Conservation (phyloP, 2,113 vertebrate genomes). For the Thalassoma bifasciatum region DNA sequence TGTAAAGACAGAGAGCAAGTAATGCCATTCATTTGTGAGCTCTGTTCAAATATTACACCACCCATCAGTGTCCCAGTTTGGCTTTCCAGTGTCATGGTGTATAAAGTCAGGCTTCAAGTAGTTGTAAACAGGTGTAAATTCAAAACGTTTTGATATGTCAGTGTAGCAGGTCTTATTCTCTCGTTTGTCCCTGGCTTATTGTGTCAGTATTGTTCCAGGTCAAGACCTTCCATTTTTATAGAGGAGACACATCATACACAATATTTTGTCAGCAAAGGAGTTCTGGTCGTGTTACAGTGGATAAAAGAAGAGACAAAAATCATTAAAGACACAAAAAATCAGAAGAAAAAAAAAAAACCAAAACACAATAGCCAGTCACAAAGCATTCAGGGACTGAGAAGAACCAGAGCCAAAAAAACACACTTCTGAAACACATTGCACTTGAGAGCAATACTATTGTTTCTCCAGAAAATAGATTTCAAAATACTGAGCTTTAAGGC, state of each 20-base stretch:
- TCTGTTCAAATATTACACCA: no score
- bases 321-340: not conserved
- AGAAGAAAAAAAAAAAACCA: not conserved
- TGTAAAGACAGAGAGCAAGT: no score
- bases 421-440: not conserved
- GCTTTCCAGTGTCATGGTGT: no score
- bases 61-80: no score
- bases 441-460: not conserved
- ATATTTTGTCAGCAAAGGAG: not conserved
- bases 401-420: not conserved
- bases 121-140: no score
- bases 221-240: no score
- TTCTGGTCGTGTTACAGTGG: not conserved
- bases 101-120: no score
- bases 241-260: not conserved
- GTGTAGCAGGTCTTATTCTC: no score
- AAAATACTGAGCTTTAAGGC: conserved; percentile 23
- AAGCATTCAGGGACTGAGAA: not conserved
- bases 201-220: no score
- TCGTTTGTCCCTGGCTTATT: no score
- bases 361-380: not conserved
- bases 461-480: not conserved
- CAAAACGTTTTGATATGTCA: no score
- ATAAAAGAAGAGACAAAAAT: not conserved
- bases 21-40: no score